Conservation (phyloP, 1,140 invertebrate species). For the Neodiprion lecontei region DNA sequence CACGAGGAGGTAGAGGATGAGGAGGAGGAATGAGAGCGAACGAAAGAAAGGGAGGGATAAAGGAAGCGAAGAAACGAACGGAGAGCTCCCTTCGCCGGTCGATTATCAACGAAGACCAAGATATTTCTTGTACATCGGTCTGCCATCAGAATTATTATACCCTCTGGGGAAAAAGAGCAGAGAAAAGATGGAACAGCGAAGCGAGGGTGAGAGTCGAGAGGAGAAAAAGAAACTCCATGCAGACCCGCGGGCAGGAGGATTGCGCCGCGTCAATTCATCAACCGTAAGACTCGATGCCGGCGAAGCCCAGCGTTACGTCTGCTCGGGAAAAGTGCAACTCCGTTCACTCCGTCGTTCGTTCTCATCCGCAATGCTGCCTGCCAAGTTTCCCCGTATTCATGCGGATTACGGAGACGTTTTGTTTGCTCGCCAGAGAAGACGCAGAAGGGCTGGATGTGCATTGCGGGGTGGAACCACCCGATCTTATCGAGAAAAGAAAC, state of each 20-base stretch:
- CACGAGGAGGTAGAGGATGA: neutral
- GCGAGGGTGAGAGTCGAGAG: conserved; percentile 19
- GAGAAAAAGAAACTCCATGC: neutral
- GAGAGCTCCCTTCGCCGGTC: too few species aligned
- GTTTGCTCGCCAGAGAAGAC: neutral
- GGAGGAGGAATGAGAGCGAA: conserved; percentile 40
- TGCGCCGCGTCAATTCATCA: conserved; percentile 49
- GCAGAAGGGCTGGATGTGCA: neutral
- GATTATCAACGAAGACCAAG: too few species aligned
- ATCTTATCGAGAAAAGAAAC: neutral
- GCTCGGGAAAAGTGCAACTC: conserved; percentile 22
- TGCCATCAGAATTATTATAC: too few species aligned
- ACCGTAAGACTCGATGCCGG: conserved; percentile 31
- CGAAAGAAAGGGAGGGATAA: conserved; percentile 13
- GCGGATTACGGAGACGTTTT: neutral
- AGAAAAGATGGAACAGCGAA: conserved; percentile 25
- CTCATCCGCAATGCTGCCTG: conserved; percentile 49
- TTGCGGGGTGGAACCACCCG: neutral
- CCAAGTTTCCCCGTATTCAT: conserved; percentile 34
- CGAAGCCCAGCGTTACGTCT: neutral
- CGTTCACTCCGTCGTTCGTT: conserved; percentile 48
- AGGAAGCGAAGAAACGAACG: neutral
- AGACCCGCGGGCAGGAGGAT: conserved; percentile 22
- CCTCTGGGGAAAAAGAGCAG: conserved; percentile 17
- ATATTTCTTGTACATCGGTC: too few species aligned